Conservation (phyloP, 2,797 vertebrate genomes). For the Gallirallus australis region DNA sequence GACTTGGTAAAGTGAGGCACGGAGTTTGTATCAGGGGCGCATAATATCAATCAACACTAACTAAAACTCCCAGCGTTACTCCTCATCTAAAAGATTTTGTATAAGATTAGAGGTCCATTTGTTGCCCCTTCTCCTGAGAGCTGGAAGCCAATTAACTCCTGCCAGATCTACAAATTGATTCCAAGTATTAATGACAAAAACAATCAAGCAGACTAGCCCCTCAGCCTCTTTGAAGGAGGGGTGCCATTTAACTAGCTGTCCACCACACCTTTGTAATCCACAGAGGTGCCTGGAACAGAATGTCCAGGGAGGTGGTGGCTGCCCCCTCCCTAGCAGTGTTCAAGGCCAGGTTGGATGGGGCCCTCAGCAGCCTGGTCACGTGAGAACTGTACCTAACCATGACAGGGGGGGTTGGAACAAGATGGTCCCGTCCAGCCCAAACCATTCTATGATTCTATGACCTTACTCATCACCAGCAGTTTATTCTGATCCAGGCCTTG, state of each 20-base stretch:
- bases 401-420: no score
- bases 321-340: no score
- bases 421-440: no score
- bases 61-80: background rate
- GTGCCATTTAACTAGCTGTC: background rate
- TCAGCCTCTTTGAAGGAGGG: background rate
- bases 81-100: no score
- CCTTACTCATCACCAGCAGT: rapidly evolving
- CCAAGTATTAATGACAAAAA: background rate
- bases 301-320: no score
- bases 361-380: no score
- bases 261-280: background rate
- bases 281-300: background rate
- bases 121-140: background rate
- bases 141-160: background rate
- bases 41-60: background rate
- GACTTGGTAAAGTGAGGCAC: background rate
- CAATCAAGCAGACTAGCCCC: background rate
- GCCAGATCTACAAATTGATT: background rate
- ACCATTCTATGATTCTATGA: no score
- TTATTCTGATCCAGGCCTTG: background rate
- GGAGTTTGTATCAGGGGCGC: background rate
- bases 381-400: no score
- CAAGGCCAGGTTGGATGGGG: no score
- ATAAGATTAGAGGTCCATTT: background rate